Percentiles rank a stretch among this genome's conserved stretches.
These are phyloP conservation scores for Porites divaricata DNA, from an alignment of 92 coral and sea anemone genomes.

Conservation along the genomic window DNA sequence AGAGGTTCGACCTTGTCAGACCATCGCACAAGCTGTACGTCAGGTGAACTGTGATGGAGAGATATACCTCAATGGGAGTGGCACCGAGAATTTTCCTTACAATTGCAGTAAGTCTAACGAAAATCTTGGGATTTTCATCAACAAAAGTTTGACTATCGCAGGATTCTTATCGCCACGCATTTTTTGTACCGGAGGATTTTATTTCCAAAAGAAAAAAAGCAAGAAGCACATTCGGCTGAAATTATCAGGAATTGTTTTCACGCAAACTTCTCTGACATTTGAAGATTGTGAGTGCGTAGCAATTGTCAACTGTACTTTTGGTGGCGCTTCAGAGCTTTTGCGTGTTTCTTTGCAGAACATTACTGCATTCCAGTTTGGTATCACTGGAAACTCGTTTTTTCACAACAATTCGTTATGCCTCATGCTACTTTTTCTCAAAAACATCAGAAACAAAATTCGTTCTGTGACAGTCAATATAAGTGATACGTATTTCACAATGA, in stretches of 20 bases:
- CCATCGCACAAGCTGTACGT: constrained; percentile 16
- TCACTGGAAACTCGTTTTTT: constrained; percentile 1
- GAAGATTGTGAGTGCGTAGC: background rate
- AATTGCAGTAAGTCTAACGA: background rate
- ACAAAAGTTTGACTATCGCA: constrained; percentile 9
- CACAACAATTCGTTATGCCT: constrained; percentile 20
- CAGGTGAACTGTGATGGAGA: background rate
- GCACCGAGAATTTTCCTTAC: constrained; percentile 5
- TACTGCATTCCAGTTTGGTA: background rate
- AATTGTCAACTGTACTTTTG: constrained; percentile 13
- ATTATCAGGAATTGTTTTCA: constrained; percentile 22
- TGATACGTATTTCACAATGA: background rate
- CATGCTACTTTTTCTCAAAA: background rate
- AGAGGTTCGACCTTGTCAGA: background rate
- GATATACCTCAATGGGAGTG: constrained; percentile 22
- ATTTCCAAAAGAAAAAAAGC: background rate
- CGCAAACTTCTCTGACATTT: background rate
- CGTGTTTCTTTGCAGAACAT: background rate
- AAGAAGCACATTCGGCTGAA: background rate
- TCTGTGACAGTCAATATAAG: background rate
- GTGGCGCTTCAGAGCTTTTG: background rate
- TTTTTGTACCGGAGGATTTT: background rate
- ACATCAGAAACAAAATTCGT: background rate
- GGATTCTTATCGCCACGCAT: background rate
- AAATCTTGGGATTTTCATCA: background rate